phyloP scores from a whole-genome alignment of 2,888 invertebrate genomes.

The Stenichneumon culpator region DNA sequence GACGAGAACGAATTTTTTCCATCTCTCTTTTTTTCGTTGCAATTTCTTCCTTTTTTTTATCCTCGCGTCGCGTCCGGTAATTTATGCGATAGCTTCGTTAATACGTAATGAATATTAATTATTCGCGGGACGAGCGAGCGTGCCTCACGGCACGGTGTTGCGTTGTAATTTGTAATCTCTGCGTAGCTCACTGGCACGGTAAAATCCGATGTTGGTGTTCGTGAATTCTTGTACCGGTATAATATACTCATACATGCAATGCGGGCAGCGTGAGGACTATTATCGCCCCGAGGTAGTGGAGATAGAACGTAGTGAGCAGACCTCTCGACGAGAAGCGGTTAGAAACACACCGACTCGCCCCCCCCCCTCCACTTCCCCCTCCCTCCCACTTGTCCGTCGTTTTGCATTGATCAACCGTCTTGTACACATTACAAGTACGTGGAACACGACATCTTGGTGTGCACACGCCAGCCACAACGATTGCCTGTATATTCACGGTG shows the following conservation, averaged over 20 bases:
- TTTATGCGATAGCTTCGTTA: conserved; percentile 84
- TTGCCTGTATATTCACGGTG: conserved; percentile 57
- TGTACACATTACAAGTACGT: neutral
- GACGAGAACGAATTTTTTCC: conserved; percentile 54
- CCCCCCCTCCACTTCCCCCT: no score
- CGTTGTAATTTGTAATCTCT: conserved; percentile 83
- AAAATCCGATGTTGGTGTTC: neutral
- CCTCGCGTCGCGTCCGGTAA: conserved; percentile 73
- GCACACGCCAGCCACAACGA: conserved; percentile 19
- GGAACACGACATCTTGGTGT: conserved; percentile 36
- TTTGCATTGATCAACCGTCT: conserved; percentile 43
- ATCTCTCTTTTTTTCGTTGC: neutral
- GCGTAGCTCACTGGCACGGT: conserved; percentile 65
- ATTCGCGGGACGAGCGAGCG: conserved; percentile 78
- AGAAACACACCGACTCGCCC: neutral
- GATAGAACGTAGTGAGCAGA: conserved; percentile 42
- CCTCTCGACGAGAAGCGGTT: conserved; percentile 29
- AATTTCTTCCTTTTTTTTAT: conserved; percentile 53
- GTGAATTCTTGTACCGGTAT: conserved; percentile 16
- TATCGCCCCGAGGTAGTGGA: conserved; percentile 41
- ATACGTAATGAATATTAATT: conserved; percentile 85
- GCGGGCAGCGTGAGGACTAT: conserved; percentile 27
- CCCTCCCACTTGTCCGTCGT: conserved; percentile 9
- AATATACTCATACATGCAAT: conserved; percentile 7
- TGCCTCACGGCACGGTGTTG: conserved; percentile 68